Evolutionary conservation across 2,797 vertebrate species (phyloP).

Genomic region (Perodicticus potto): DNA sequence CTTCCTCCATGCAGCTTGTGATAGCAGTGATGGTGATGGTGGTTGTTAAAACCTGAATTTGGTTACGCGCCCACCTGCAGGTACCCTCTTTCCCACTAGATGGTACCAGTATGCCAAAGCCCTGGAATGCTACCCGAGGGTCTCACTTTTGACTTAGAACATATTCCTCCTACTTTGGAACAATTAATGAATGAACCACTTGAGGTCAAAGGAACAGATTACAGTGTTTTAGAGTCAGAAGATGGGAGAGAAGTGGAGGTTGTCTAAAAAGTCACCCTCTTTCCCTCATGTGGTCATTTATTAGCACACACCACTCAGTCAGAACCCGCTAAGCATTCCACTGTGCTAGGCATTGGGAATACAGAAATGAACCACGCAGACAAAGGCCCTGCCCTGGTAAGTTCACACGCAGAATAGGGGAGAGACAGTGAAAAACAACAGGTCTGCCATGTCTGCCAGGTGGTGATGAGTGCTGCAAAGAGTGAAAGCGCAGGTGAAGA

Average conservation of each 20-base stretch:
- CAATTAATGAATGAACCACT: not conserved
- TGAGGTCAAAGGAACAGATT: not conserved
- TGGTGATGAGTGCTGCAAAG: not conserved
- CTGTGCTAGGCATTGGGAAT: not conserved
- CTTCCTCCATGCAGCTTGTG: not conserved
- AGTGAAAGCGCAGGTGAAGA: not conserved
- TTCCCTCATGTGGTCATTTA: not conserved
- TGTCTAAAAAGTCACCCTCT: not conserved
- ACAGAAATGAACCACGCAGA: not conserved
- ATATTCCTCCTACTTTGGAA: not conserved
- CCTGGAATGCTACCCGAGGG: not conserved
- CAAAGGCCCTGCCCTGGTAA: not conserved
- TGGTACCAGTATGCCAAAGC: conserved; percentile 57
- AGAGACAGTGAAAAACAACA: not conserved
- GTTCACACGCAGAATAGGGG: too few relatives aligned
- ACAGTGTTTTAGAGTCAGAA: not conserved
- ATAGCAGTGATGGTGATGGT: not conserved
- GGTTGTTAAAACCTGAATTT: not conserved
- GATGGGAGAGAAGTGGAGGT: not conserved
- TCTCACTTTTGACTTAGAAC: not conserved
- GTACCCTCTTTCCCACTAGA: conserved; percentile 57
- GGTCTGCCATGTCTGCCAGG: too few relatives aligned
- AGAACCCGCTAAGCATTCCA: not conserved
- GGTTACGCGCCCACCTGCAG: conserved; percentile 18
- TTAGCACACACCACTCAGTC: not conserved